Base-by-base conservation (phyloP, 2,113 vertebrate genomes). In the Pimephales promelas region DNA sequence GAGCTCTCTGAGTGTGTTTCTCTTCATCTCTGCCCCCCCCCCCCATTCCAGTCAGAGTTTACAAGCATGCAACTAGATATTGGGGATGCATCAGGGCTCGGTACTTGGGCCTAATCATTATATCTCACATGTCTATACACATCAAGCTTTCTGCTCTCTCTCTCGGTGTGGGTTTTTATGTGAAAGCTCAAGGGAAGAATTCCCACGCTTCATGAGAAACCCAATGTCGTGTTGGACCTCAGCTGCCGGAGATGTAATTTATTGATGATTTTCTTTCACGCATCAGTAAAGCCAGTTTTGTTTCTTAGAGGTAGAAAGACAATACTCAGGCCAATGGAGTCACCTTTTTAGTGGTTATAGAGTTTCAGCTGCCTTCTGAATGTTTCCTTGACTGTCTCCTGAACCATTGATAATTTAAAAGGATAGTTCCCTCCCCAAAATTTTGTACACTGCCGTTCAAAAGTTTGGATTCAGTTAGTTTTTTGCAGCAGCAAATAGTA, bases 171-270 rank as follows among this genome's bases (percentile, higher is more conserved):
- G 34, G 28, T 49, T 45, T 77, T 40, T 76, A 61, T 84, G 76
- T 77, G 84, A 28, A 82, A 28, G 57, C 22, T 81, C 6, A 22
- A 31, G 47, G 71, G 52, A n/a, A 77, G 11, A 64, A 82, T 88
- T 91, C 90, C 86, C 89, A 90, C 79, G 61, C 61, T 87, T 79
- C 64, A 89, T 80, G 83, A 81, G 71, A 84, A 85, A 61, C 61
- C 11, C 11, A 54, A 66, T 57, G 84, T 43, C 57, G 18, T 71
- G 77, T 59, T 71, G 57, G 71, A 47, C 47, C 10, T 57, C 40
- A 75, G n/a, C 73, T 79, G 56, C 16, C 34, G 13, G n/a, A 45
- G 76, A 78, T 64, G 71, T 86, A 83, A 85, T 83, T 86, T 88
- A 86, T 85, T 77, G 71, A 84, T 59, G 74, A 28, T 45, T 49